Evolutionary conservation across 1,140 invertebrate genomes (phyloP), one percentile per base, ranked within the genome.

Genomic region (Atta colombica): DNA sequence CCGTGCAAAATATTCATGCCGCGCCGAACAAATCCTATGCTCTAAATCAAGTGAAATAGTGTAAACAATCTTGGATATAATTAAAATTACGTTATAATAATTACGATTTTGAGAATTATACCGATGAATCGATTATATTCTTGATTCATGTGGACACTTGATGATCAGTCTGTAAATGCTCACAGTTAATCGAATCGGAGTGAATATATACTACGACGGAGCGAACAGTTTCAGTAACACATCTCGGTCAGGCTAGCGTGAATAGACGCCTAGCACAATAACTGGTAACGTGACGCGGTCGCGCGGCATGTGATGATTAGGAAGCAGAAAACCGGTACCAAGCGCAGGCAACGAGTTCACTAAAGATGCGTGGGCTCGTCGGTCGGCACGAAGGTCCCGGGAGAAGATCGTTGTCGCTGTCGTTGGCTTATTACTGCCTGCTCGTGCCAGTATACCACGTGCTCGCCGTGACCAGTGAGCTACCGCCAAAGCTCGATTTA

Each of bases 401-500:
- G 72, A 77, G 88, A 88, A 80, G 85, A 85, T 91, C 84, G 84
- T 80, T 92, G 85, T 87, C 80, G 90, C 45, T 92, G 86, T 88
- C 89, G 78, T 86, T 93, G 74, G 68, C 25, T 77, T 92, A 85
- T 88, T 86, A 68, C 84, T 94, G 35, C 72, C 93, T 85, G 89
- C 89, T 68, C 86, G 86, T 86, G 69, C 88, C 85, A 51, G n/a
- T 88, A 10, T 87, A 81, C 78, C 78, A 94, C 92, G 94, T 93
- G 91, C 87, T 94, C 77, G 93, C 92, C 58, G 94, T 96, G 80
- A 94, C 95, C 94, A 92, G 96, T 95, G 87, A 96, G 58, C 94
- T 96, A 75, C 96, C 96, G 51, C 92, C 97, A 58, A 96, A 96
- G 90, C 98, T 98, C 94, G 98, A 98, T 93, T 97, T 97, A 87